These are phyloP conservation scores for Tenualosa thibaudeaui DNA, from an alignment of 2,797 vertebrate genomes.

Conservation along the genomic window DNA sequence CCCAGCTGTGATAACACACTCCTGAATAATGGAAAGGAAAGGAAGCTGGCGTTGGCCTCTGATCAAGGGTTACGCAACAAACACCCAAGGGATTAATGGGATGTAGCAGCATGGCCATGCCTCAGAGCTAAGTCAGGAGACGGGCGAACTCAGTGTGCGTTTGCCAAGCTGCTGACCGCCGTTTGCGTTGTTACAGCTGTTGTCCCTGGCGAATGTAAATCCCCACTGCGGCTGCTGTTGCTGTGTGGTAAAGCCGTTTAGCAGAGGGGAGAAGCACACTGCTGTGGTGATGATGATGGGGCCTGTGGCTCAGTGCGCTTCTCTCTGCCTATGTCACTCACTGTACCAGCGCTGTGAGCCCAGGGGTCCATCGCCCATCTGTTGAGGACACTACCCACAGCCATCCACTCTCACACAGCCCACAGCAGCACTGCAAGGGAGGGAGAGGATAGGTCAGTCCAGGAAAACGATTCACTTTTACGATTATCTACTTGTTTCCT, in stretches of 20 bases:
- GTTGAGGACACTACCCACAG: slow-evolving; percentile 2
- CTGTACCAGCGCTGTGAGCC: not conserved
- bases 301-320: not conserved
- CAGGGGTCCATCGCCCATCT: not conserved
- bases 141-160: not conserved
- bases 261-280: not conserved
- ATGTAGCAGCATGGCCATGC: not conserved
- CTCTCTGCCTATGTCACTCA: not conserved
- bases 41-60: not conserved
- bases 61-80: not conserved
- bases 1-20: not conserved
- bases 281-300: not conserved
- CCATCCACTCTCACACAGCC: not conserved
- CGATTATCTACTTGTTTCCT: not conserved
- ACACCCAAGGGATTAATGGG: not conserved
- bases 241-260: not conserved
- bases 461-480: not conserved
- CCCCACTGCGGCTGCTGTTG: not conserved
- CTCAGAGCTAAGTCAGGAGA: not conserved
- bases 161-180: not conserved
- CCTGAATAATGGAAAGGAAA: not conserved
- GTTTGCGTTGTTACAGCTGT: slow-evolving; percentile 1
- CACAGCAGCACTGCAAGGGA: not conserved
- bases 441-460: not conserved
- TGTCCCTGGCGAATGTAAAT: slow-evolving; percentile 1